These are phyloP conservation scores for Ranitomeya variabilis DNA, from an alignment of 2,113 vertebrate genomes.

Conservation along the genomic window DNA sequence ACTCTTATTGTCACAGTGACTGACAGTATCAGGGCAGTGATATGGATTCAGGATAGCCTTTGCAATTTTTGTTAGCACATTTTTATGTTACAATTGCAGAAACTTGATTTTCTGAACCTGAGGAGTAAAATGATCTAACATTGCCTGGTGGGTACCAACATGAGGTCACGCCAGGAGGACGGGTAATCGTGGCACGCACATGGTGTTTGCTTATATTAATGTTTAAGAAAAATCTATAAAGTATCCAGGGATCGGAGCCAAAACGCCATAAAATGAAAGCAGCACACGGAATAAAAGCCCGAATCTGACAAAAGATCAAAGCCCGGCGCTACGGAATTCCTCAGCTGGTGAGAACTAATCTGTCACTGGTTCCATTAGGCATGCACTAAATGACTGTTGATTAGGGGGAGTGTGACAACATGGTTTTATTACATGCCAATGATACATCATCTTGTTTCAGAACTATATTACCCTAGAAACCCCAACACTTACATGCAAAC, in stretches of 20 bases:
- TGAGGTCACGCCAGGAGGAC: constrained; percentile 23
- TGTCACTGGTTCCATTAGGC: constrained; percentile 67
- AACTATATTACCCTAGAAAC: constrained; percentile 38
- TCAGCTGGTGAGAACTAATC: constrained; percentile 61
- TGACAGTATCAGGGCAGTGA: neutral
- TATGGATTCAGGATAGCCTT: too few relatives aligned
- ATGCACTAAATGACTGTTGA: constrained; percentile 65
- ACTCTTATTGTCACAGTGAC: neutral
- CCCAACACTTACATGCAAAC: constrained; percentile 53
- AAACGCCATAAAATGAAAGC: constrained; percentile 41
- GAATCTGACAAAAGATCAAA: constrained; percentile 41
- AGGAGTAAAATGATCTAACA: neutral
- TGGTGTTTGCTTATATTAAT: constrained; percentile 34
- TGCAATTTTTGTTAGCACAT: neutral
- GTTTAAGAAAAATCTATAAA: neutral
- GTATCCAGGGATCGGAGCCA: constrained; percentile 9
- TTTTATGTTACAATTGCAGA: neutral
- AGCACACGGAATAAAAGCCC: constrained; percentile 10
- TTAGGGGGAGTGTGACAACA: constrained; percentile 65
- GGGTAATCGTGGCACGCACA: neutral
- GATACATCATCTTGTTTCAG: constrained; percentile 68
- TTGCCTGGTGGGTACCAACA: constrained; percentile 1
- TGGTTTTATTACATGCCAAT: constrained; percentile 63
- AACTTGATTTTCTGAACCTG: neutral
- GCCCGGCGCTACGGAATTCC: neutral